Base-by-base conservation (phyloP, 2,113 vertebrate genomes). In the Etheostoma cragini region DNA sequence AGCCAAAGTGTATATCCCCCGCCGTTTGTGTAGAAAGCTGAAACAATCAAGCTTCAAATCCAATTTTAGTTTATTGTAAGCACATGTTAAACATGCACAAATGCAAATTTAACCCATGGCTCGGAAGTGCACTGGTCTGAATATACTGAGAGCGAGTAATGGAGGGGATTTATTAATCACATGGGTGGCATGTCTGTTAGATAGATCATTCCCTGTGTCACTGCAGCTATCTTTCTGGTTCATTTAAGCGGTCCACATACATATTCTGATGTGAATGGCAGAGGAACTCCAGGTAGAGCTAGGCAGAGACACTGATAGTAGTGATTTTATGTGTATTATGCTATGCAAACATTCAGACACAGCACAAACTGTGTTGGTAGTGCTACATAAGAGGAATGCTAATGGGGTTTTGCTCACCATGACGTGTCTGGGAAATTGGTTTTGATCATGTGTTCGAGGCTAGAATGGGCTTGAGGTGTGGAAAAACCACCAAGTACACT, bases 1-100 rank as follows among this genome's bases (percentile, higher is more conserved):
- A 35, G 57, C 63, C 60, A 67, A 38, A 78, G 33, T 74, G 22
- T 45, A 69, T 78, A 69, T 78, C 72, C 72, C 72, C 24, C 70
- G 54, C 86, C 53, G 76, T 30, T 17, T 8, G 21, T 76, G 52
- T 76, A 63, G 54, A 46, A 38, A 17, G 6, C 1, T 16, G 50
- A 26, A 8, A 60, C 21, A 17, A 24, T 33, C 15, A 16, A 26
- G 22, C 58, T 70, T 58, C 35, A 30, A n/a, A 46, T 70, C 58
- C 35, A 30, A 30, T 54, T 65, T 49, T 13, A 14, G 17, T 61
- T 46, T 16, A 24, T 69, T 47, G 63, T 10, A 52, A 11, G 11
- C 30, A 49, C 38, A 49, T 45, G 57, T 24, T 12, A n/a, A 69
- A 38, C 1, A 35, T 49, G n/a, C 30, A 19, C 30, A n/a, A 47